Percentiles rank a stretch among this genome's conserved stretches.
Conservation (phyloP, 2,113 vertebrate genomes). For the Pyrgilauda ruficollis region DNA sequence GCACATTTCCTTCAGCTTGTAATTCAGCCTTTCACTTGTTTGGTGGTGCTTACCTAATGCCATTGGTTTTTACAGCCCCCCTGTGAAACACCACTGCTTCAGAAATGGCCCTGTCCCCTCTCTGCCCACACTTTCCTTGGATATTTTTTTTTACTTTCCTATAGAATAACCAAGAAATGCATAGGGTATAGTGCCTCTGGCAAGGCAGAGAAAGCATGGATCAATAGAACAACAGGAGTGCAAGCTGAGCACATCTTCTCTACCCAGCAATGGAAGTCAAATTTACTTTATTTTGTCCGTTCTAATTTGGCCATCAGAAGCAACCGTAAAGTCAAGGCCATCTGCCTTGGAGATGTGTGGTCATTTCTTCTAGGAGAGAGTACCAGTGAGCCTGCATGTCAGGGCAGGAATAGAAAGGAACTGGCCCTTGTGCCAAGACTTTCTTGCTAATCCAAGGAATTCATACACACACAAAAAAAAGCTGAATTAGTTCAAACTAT, state of each 20-base stretch:
- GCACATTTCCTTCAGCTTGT: background rate
- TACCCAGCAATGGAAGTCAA: background rate
- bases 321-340: background rate
- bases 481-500: background rate
- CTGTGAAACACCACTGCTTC: background rate
- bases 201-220: background rate
- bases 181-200: background rate
- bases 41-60: background rate
- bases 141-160: background rate
- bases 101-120: background rate
- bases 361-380: background rate
- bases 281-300: background rate
- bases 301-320: background rate
- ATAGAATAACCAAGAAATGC: background rate
- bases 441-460: conserved; percentile 33
- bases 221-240: background rate
- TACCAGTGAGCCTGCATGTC: background rate
- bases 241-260: background rate
- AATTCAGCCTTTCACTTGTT: background rate
- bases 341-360: background rate
- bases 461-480: background rate
- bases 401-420: background rate
- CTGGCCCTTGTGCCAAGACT: background rate
- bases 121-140: background rate
- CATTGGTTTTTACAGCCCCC: background rate